phyloP scores from a whole-genome alignment of 2,797 vertebrate species.

The Coluber constrictor region DNA sequence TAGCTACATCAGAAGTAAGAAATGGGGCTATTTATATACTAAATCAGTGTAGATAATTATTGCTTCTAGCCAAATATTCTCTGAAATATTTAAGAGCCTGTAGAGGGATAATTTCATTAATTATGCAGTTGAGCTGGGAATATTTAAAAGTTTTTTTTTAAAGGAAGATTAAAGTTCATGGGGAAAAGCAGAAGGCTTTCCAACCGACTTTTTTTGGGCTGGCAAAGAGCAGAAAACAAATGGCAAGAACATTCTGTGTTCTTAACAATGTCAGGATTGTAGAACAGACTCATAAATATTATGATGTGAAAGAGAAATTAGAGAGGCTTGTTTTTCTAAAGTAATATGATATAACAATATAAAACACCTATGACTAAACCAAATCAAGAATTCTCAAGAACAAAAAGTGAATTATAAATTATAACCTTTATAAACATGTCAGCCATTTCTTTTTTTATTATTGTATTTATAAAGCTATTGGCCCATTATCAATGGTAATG shows the following conservation, averaged over 20 bases:
- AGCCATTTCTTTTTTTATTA: background rate
- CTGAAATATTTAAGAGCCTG: constrained; percentile 44
- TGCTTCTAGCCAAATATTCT: constrained; percentile 46
- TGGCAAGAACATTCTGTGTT: constrained; percentile 61
- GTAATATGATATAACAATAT: constrained; percentile 48
- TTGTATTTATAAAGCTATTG: background rate
- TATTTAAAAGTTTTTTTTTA: constrained; percentile 33
- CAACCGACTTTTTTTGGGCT: constrained; percentile 50
- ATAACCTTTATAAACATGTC: background rate
- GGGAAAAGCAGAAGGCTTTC: constrained; percentile 46
- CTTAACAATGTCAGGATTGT: constrained; percentile 40
- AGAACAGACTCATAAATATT: constrained; percentile 58
- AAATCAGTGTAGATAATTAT: constrained; percentile 48
- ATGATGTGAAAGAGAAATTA: constrained; percentile 48
- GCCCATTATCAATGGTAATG: background rate
- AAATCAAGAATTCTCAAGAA: background rate
- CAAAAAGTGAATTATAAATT: constrained; percentile 4
- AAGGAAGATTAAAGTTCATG: constrained; percentile 47
- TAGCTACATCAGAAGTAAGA: constrained; percentile 37
- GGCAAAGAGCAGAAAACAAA: constrained; percentile 55
- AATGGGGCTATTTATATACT: constrained; percentile 57
- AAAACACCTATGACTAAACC: constrained; percentile 37
- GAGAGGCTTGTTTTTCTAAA: constrained; percentile 41
- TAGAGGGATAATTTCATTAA: constrained; percentile 47
- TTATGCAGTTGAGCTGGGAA: constrained; percentile 39